Evolutionary conservation across 35 echinoderm and acorn worm species (phyloP).

Genomic region (Ophiothrix spiculata): DNA sequence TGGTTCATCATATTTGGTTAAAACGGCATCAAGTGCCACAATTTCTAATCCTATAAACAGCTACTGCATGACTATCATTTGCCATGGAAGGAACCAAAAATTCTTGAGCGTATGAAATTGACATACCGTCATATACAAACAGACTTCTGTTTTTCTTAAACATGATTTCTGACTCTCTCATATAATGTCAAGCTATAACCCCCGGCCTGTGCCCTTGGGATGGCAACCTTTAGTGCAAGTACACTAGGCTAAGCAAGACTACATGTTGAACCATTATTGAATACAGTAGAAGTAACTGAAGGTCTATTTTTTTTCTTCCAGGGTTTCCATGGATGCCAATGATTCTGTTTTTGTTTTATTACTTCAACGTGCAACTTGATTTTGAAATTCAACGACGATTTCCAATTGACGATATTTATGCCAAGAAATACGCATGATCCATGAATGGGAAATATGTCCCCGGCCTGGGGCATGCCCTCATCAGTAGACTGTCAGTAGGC

Average conservation of each 20-base stretch:
- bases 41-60: not conserved
- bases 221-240: not conserved
- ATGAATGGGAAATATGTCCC: too few species aligned
- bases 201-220: not conserved
- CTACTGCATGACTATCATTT: too few species aligned
- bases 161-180: too few species aligned
- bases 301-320: not conserved
- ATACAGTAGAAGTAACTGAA: not conserved
- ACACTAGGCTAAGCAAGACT: not conserved
- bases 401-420: not conserved
- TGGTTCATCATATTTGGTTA: not conserved
- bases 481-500: too few species aligned
- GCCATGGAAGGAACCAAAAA: too few species aligned
- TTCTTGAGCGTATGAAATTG: too few species aligned
- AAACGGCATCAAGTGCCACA: not conserved
- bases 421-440: not conserved
- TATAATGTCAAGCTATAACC: not conserved
- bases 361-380: conserved; percentile 8
- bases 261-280: not conserved
- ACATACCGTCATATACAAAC: too few species aligned
- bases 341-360: not conserved
- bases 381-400: not conserved
- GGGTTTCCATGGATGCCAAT: conserved; percentile 1
- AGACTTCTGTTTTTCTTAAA: too few species aligned
- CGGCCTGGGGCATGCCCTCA: too few species aligned